These are phyloP conservation scores for Agonopterix arenella DNA, from an alignment of 2,888 invertebrate species.

Conservation along the genomic window DNA sequence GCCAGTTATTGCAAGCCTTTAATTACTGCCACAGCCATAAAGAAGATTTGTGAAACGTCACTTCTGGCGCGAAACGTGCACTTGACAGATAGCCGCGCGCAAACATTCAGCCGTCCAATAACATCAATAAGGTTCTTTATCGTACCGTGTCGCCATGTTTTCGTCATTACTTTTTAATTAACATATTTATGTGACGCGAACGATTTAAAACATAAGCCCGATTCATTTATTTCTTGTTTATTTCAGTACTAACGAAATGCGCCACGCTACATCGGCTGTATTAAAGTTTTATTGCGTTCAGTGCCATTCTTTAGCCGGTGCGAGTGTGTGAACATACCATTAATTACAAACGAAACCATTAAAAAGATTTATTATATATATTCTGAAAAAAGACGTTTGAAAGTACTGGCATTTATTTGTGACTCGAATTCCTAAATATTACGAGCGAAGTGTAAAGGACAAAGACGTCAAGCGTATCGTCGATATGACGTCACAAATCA, in stretches of 20 bases:
- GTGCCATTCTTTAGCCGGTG: conserved; percentile 57
- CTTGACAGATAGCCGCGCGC: conserved; percentile 47
- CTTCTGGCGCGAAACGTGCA: conserved; percentile 56
- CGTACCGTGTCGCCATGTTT: not conserved
- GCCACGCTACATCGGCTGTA: conserved; percentile 52
- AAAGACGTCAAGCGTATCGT: not conserved
- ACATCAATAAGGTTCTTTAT: conserved; percentile 1
- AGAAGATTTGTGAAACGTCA: conserved; percentile 65
- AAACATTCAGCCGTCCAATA: conserved; percentile 17
- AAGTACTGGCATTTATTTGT: conserved; percentile 30
- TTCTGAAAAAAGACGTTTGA: conserved; percentile 42
- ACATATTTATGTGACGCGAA: not conserved
- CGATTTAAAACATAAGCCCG: not conserved
- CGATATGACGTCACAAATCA: not conserved
- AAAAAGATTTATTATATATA: conserved; percentile 64
- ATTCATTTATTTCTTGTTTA: not conserved
- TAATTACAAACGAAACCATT: conserved; percentile 65
- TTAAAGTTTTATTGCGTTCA: conserved; percentile 58
- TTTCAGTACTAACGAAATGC: conserved; percentile 40
- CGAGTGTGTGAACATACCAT: conserved; percentile 58
- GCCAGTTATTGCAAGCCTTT: conserved; percentile 67
- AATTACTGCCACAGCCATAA: conserved; percentile 62
- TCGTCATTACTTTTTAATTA: not conserved
- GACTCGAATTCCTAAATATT: not conserved
- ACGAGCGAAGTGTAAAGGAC: no score